These are phyloP conservation scores for Leptopterna dolabrata DNA, from an alignment of 2,888 invertebrate genomes.

Conservation along the genomic window DNA sequence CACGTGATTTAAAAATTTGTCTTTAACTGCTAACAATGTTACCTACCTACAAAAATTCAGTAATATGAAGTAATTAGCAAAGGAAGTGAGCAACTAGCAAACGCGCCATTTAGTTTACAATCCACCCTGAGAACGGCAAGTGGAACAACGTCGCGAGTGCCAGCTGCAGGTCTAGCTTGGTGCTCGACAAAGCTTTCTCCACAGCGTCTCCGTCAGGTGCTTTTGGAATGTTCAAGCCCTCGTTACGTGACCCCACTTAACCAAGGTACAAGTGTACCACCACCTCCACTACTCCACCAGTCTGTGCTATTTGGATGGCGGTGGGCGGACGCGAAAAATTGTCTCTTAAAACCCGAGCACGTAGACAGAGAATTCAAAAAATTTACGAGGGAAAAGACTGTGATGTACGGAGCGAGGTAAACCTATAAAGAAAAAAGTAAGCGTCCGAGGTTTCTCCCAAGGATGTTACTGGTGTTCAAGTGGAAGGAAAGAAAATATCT, in stretches of 20 bases:
- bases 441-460: neutral
- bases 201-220: constrained; percentile 24
- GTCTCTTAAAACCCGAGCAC: neutral
- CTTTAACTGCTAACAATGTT: too few species aligned
- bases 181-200: constrained; percentile 42
- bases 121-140: neutral
- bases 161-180: neutral
- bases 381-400: neutral
- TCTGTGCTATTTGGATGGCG: neutral
- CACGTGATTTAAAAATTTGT: too few species aligned
- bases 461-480: neutral
- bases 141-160: neutral
- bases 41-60: too few species aligned
- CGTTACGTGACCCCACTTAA: constrained; percentile 41
- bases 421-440: neutral
- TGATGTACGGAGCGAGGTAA: neutral
- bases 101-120: too few species aligned
- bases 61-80: too few species aligned
- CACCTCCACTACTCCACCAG: neutral
- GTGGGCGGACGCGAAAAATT: neutral
- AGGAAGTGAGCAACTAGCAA: too few species aligned
- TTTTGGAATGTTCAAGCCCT: constrained; percentile 46
- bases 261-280: neutral
- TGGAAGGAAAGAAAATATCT: too few species aligned
- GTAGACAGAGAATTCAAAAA: neutral